Conservation (phyloP, 2,113 vertebrate species). For the Phyllopteryx taeniolatus region DNA sequence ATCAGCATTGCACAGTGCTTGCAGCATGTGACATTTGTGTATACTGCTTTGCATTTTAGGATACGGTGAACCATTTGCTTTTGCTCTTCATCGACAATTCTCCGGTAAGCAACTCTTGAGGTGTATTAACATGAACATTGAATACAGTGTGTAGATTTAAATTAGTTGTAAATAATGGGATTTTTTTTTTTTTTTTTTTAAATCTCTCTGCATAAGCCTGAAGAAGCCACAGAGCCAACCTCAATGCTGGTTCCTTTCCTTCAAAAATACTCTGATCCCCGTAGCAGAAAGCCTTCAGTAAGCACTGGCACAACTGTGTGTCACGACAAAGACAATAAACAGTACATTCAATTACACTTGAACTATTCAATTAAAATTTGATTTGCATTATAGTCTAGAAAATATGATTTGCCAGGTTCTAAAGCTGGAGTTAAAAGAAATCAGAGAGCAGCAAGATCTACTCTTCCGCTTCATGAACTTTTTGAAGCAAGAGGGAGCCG, state of each 20-base stretch:
- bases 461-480: constrained; percentile 99
- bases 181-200: not conserved
- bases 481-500: constrained; percentile 93
- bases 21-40: constrained; percentile 1
- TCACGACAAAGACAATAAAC: not conserved
- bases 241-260: constrained; percentile 88
- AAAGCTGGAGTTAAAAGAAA: constrained; percentile 92
- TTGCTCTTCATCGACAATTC: constrained; percentile 92
- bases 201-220: constrained; percentile 74
- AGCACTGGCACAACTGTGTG: constrained; percentile 42
- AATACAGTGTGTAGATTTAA: not conserved
- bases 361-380: not conserved
- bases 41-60: constrained; percentile 70
- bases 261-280: constrained; percentile 88
- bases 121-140: not conserved
- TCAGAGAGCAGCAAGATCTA: constrained; percentile 92
- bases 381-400: not conserved
- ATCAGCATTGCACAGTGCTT: not conserved
- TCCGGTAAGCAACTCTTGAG: constrained; percentile 79
- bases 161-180: not conserved
- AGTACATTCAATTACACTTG: not conserved
- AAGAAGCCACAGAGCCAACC: constrained; percentile 84
- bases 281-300: constrained; percentile 89
- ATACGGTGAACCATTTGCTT: constrained; percentile 92
- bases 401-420: constrained; percentile 76